Conservation (phyloP, 2,797 vertebrate genomes). For the Cuniculus paca region DNA sequence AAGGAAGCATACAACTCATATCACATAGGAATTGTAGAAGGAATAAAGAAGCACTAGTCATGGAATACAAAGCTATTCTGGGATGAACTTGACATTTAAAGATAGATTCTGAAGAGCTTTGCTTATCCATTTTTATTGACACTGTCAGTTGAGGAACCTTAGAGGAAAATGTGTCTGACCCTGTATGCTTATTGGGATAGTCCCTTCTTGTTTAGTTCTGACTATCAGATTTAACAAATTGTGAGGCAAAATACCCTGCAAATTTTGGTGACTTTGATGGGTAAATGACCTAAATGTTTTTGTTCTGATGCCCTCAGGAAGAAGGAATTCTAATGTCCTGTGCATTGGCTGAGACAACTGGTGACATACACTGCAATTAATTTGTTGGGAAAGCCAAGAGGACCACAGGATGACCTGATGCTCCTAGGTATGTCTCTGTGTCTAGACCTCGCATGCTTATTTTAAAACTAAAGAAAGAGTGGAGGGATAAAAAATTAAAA, state of each 20-base stretch:
- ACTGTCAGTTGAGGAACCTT: no score
- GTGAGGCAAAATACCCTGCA: background rate
- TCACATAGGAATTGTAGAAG: no score
- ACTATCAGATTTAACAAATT: background rate
- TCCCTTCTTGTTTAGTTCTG: background rate
- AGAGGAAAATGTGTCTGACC: background rate
- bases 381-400: background rate
- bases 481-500: background rate
- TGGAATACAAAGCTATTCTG: no score
- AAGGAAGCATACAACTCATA: no score
- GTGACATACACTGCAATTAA: background rate
- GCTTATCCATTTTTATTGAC: no score
- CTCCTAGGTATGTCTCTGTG: background rate
- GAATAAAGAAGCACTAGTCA: no score
- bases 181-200: background rate
- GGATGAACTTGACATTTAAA: no score
- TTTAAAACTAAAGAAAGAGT: background rate
- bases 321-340: background rate
- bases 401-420: background rate
- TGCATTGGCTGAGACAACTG: background rate
- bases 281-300: background rate
- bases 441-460: background rate
- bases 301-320: background rate
- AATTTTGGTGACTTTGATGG: background rate
- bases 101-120: no score